Evolutionary conservation across 2,113 vertebrate species (phyloP).

Genomic region (Sorex fumeus): DNA sequence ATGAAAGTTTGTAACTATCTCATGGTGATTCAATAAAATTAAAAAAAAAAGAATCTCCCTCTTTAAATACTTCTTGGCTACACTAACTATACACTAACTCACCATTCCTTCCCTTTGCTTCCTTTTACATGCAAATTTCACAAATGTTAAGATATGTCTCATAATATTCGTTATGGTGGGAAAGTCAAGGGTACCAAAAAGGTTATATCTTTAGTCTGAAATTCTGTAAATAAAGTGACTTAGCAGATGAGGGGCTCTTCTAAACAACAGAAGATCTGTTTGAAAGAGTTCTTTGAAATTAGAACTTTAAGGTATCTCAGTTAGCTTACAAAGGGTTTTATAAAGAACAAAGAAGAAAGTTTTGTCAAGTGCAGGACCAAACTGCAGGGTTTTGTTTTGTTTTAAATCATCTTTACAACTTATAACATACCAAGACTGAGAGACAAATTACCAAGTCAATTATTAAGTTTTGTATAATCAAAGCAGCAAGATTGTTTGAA

Average conservation of each 20-base stretch:
- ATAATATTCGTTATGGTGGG: not conserved
- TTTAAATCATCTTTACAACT: not conserved
- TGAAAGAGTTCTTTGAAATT: not conserved
- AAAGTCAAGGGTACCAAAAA: conserved; percentile 38
- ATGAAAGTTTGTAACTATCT: too few relatives aligned
- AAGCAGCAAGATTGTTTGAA: not conserved
- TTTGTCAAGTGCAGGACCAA: too few relatives aligned
- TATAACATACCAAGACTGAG: not conserved
- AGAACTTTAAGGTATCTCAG: not conserved
- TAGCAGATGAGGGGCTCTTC: conserved; percentile 6
- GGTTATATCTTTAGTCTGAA: not conserved
- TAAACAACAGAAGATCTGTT: not conserved
- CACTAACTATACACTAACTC: not conserved
- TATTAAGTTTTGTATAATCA: not conserved
- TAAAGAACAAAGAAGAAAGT: conserved; percentile 12
- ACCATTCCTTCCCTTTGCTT: not conserved
- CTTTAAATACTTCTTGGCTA: too few relatives aligned
- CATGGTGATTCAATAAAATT: too few relatives aligned
- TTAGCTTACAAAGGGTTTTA: conserved; percentile 23
- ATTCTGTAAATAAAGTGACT: conserved; percentile 33
- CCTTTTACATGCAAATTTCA: not conserved
- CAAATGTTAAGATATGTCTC: not conserved
- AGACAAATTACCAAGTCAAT: conserved; percentile 24
- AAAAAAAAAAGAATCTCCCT: not conserved
- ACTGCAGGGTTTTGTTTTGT: too few relatives aligned